phyloP scores from a whole-genome alignment of 2,113 vertebrate species.

The Pygoscelis adeliae region DNA sequence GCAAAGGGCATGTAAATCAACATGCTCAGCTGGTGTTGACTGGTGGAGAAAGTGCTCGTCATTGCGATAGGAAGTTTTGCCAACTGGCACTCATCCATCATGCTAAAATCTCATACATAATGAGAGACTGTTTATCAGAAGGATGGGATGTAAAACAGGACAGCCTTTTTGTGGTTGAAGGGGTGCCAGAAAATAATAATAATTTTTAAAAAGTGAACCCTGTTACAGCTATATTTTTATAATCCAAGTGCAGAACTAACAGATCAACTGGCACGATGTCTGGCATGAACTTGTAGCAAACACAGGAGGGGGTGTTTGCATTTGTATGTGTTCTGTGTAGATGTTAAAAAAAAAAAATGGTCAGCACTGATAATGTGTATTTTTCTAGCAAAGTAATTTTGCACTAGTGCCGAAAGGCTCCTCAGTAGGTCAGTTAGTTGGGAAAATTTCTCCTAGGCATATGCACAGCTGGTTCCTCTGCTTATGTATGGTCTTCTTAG shows the following conservation, averaged over 20 bases:
- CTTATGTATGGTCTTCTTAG: not conserved
- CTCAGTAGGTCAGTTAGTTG: not conserved
- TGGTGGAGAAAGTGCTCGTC: not conserved
- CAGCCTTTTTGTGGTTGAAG: not conserved
- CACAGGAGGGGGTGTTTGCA: not conserved
- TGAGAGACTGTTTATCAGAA: not conserved
- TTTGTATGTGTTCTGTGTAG: not conserved
- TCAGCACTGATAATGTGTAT: not conserved
- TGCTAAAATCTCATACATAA: not conserved
- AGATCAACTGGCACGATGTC: not conserved
- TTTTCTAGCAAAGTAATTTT: not conserved
- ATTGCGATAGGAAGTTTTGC: not conserved
- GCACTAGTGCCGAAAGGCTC: not conserved
- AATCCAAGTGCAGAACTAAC: not conserved
- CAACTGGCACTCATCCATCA: not conserved
- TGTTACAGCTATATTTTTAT: not conserved
- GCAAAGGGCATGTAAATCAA: constrained; percentile 4
- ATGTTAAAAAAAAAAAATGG: not conserved
- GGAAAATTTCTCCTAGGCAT: not conserved
- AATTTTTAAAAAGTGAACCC: not conserved
- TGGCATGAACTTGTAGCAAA: not conserved
- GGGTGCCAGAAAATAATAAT: not conserved
- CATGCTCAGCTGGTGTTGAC: not conserved
- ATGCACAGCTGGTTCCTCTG: not conserved
- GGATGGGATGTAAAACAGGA: not conserved